Conservation (phyloP, 2,797 vertebrate genomes). For the Sebastes umbrosus region DNA sequence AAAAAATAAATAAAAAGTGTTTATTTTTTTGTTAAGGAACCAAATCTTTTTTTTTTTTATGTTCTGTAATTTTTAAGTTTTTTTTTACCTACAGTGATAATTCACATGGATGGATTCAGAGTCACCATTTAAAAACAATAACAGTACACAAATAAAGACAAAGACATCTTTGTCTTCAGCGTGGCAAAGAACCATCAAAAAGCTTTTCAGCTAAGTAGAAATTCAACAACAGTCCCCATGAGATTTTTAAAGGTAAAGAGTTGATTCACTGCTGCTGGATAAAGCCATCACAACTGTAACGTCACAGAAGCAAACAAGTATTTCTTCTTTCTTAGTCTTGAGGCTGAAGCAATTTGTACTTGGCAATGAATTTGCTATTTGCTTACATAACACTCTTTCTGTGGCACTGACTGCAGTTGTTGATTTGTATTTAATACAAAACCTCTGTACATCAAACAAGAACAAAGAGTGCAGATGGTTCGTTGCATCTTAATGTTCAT, state of each 20-base stretch:
- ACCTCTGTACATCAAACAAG: not conserved
- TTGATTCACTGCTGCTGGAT: not conserved
- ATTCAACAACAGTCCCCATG: not conserved
- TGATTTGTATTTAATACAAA: conserved; percentile 10
- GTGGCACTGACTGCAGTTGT: not conserved
- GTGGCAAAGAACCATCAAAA: not conserved
- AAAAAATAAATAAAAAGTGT: no score
- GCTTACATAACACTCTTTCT: not conserved
- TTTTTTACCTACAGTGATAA: no score
- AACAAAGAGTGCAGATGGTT: not conserved
- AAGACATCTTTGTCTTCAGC: not conserved
- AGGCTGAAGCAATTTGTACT: not conserved
- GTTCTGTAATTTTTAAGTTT: no score
- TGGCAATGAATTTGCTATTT: not conserved
- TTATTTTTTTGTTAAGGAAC: no score
- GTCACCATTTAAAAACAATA: not conserved
- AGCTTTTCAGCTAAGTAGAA: not conserved
- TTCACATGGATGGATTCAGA: not conserved
- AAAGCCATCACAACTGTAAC: not conserved
- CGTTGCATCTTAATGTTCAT: not conserved
- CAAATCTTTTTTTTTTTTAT: no score
- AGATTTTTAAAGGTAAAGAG: not conserved
- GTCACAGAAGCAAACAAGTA: not conserved
- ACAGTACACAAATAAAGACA: not conserved
- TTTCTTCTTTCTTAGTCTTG: not conserved